Conservation (phyloP, 2,797 vertebrate genomes). For the Urocyon cinereoargenteus region DNA sequence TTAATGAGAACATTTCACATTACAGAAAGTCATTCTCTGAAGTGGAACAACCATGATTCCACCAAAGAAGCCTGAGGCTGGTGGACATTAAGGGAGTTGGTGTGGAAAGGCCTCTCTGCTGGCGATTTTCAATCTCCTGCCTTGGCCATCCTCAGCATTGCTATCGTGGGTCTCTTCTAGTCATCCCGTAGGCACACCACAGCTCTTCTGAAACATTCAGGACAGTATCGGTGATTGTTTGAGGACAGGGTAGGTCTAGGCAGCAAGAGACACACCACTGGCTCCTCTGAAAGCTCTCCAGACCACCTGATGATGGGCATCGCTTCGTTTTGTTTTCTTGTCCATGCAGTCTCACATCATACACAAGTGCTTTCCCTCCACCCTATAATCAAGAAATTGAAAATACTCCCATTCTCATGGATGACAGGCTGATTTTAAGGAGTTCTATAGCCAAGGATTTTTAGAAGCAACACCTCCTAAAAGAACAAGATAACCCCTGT, state of each 20-base stretch:
- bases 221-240: too few species aligned
- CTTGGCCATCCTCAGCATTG: neutral
- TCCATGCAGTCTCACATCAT: neutral
- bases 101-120: neutral
- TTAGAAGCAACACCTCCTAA: neutral
- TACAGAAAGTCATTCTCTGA: neutral
- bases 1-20: neutral
- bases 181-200: neutral
- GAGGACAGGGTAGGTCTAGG: neutral
- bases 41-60: neutral
- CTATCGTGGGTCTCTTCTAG: neutral
- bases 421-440: neutral
- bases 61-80: neutral
- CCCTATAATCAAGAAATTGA: neutral
- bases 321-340: neutral
- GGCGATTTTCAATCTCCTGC: neutral
- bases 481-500: neutral
- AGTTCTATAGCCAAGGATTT: neutral
- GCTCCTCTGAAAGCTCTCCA: rapidly evolving
- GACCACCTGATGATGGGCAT: neutral
- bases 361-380: neutral
- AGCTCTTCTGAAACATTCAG: neutral
- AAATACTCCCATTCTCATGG: neutral
- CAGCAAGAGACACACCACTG: neutral
- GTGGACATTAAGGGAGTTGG: neutral